Percentiles rank a stretch among this genome's conserved stretches.
These are phyloP conservation scores for Pipa parva DNA, from an alignment of 2,113 vertebrate genomes.

Conservation along the genomic window DNA sequence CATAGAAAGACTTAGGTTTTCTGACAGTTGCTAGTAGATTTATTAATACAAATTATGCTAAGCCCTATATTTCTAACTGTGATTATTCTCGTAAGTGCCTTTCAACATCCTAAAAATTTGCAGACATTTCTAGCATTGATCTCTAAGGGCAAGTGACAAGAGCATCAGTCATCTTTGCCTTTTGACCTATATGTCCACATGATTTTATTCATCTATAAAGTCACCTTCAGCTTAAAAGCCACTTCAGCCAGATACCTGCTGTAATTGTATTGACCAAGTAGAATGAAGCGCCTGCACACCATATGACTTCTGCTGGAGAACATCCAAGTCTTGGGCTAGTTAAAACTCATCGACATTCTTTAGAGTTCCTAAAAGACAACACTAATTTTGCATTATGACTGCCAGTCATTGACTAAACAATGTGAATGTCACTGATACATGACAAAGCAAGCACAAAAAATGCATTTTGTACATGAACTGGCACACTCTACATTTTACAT, in stretches of 20 bases:
- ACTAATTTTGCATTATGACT: too few relatives aligned
- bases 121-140: background rate
- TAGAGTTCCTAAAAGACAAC: too few relatives aligned
- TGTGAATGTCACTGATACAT: too few relatives aligned
- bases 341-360: background rate
- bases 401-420: too few relatives aligned
- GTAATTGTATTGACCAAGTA: background rate
- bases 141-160: background rate
- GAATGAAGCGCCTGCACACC: background rate
- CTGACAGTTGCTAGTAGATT: too few relatives aligned
- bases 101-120: background rate
- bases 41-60: too few relatives aligned
- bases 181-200: background rate
- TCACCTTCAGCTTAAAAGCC: background rate
- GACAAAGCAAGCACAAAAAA: too few relatives aligned
- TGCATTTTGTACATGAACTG: too few relatives aligned
- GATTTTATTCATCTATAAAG: background rate
- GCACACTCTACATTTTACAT: too few relatives aligned
- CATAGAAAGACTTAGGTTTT: too few relatives aligned
- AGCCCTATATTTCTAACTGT: too few relatives aligned
- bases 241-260: background rate
- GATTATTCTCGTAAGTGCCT: too few relatives aligned
- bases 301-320: background rate
- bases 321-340: background rate
- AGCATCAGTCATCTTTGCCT: background rate